Base-by-base conservation (phyloP, 2,888 invertebrate species). In the Halocaridina rubra region DNA sequence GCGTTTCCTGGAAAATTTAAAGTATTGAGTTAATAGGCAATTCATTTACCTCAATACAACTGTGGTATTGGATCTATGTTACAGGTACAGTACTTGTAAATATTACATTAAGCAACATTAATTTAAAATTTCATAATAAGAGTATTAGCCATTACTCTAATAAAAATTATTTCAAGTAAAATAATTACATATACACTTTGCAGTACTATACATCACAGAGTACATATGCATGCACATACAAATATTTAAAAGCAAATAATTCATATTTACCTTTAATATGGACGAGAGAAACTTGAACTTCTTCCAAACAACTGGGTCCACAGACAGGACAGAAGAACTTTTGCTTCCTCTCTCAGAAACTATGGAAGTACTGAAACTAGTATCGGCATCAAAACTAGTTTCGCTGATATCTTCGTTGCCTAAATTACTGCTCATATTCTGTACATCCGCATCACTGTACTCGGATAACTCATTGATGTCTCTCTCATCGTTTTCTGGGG, bases 221-320 rank as follows among this genome's bases (percentile, higher is more conserved):
- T n/a, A n/a, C n/a, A n/a, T n/a, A n/a, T n/a, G n/a, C n/a, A n/a
- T n/a, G n/a, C n/a, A n/a, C n/a, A n/a, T n/a, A n/a, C n/a, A n/a
- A n/a, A n/a, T n/a, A n/a, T n/a, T n/a, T n/a, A n/a, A n/a, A n/a
- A n/a, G n/a, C n/a, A n/a, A n/a, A n/a, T n/a, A n/a, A n/a, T n/a
- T n/a, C 2, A 0, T 16, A 27, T 30, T 19, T 27, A 82, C 82
- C 82, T 82, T 82, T 10, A 82, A 46, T 39, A 82, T 78, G 57
- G 79, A 80, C 5, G 84, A 67, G 22, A 84, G 75, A 19, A 84
- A 84, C 59, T 84, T 84, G 69, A 84, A 84, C 61, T 84, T 84
- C 33, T 74, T 84, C 84, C 84, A 84, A n/a, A 84, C 77, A 10
- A 75, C 79, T 19, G 84, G 80, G 22, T 84, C 80, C 8, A 84